These are phyloP conservation scores for Euspilapteryx auroguttella DNA, from an alignment of 2,888 invertebrate species.

Conservation along the genomic window DNA sequence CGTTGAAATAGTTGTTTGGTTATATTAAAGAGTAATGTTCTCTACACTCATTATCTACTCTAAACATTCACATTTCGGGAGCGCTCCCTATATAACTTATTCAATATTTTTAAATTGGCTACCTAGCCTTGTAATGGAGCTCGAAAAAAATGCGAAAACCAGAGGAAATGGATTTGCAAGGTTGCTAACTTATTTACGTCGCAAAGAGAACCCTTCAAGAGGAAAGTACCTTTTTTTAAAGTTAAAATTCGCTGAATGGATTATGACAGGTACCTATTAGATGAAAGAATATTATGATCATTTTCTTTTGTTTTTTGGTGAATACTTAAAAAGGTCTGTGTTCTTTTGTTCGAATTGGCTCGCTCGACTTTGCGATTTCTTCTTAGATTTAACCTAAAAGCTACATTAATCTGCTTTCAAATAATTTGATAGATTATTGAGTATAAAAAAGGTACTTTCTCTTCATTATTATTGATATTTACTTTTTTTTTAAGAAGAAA, in stretches of 20 bases:
- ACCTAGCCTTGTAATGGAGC: slow-evolving; percentile 40
- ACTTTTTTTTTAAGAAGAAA: no score
- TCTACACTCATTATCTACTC: no score
- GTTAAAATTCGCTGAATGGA: slow-evolving; percentile 1
- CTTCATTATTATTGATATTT: no score
- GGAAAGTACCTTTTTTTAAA: background rate
- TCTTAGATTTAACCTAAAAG: no score
- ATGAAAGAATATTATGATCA: background rate
- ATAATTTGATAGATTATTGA: no score
- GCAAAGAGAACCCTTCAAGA: slow-evolving; percentile 3
- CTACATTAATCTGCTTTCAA: no score
- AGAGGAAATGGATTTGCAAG: slow-evolving; percentile 42
- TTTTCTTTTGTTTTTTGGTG: background rate
- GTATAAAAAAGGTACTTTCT: no score
- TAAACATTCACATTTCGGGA: slow-evolving; percentile 30
- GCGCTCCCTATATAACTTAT: slow-evolving; percentile 36
- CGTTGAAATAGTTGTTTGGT: background rate
- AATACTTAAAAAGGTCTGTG: slow-evolving; percentile 11
- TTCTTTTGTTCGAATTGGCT: no score
- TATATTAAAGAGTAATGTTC: no score
- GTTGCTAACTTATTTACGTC: slow-evolving; percentile 40
- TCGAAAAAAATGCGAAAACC: slow-evolving; percentile 39
- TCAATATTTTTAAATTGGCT: slow-evolving; percentile 55
- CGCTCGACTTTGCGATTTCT: no score
- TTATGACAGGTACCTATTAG: no score